phyloP scores from a whole-genome alignment of 2,113 vertebrate genomes.

The Meleagris gallopavo region DNA sequence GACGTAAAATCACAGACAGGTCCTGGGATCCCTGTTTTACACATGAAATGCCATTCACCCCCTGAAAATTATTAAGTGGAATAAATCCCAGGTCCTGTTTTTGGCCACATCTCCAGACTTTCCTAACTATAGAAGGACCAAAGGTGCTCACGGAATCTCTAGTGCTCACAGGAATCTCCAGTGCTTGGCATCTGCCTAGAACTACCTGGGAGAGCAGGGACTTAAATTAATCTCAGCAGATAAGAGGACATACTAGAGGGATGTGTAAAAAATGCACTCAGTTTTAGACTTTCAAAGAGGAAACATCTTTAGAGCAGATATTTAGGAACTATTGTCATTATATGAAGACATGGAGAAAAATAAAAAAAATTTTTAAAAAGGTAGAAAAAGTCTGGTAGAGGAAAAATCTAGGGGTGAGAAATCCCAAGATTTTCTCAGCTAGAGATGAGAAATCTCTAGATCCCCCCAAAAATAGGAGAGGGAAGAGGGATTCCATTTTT shows the following conservation, averaged over 20 bases:
- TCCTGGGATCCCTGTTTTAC: neutral
- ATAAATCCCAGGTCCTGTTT: neutral
- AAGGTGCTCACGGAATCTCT: neutral
- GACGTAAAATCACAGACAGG: neutral
- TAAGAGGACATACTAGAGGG: neutral
- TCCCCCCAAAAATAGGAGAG: neutral
- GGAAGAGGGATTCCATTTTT: neutral
- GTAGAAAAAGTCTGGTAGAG: neutral
- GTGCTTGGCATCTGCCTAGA: neutral
- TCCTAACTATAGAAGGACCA: neutral
- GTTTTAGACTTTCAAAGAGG: neutral
- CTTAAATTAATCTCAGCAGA: neutral
- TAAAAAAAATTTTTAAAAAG: neutral
- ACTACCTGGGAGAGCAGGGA: neutral
- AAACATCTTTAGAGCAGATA: neutral
- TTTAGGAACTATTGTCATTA: neutral
- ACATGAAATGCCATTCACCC: neutral
- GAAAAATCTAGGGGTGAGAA: fast-evolving
- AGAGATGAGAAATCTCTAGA: fast-evolving
- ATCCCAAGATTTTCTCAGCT: neutral
- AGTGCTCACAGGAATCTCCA: neutral
- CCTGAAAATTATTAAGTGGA: neutral
- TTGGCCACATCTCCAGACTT: neutral
- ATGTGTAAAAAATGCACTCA: neutral
- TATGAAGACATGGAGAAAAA: neutral